Conservation (phyloP, 2,797 vertebrate genomes). For the Glyptemys insculpta region DNA sequence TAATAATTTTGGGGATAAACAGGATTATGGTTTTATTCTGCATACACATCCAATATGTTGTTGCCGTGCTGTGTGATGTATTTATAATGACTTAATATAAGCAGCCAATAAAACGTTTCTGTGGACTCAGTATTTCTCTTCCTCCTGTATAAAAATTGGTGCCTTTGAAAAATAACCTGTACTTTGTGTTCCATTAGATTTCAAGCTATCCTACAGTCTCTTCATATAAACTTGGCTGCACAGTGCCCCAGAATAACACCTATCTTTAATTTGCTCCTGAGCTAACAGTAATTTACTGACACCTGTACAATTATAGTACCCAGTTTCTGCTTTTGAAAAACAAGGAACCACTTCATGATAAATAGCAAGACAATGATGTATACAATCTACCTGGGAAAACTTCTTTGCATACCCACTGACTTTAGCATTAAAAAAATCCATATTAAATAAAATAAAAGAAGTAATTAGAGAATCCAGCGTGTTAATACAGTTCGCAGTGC, state of each 20-base stretch:
- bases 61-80: neutral
- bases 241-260: neutral
- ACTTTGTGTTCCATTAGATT: neutral
- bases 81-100: slow-evolving; percentile 3
- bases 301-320: neutral
- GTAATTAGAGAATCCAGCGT: slow-evolving; percentile 9
- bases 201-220: neutral
- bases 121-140: neutral
- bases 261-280: neutral
- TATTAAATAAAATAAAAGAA: neutral
- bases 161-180: neutral
- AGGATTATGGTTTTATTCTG: slow-evolving; percentile 16
- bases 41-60: neutral
- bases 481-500: neutral
- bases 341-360: neutral
- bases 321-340: neutral
- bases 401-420: neutral
- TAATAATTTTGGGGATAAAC: slow-evolving; percentile 42
- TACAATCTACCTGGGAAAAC: neutral
- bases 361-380: neutral
- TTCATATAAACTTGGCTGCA: neutral
- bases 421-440: slow-evolving; percentile 24
- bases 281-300: neutral
- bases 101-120: neutral
- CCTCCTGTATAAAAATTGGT: neutral